Evolutionary conservation across 2,797 vertebrate species (phyloP), one percentile per base, ranked within the genome.

Genomic region (Ctenochaetus hawaiiensis): DNA sequence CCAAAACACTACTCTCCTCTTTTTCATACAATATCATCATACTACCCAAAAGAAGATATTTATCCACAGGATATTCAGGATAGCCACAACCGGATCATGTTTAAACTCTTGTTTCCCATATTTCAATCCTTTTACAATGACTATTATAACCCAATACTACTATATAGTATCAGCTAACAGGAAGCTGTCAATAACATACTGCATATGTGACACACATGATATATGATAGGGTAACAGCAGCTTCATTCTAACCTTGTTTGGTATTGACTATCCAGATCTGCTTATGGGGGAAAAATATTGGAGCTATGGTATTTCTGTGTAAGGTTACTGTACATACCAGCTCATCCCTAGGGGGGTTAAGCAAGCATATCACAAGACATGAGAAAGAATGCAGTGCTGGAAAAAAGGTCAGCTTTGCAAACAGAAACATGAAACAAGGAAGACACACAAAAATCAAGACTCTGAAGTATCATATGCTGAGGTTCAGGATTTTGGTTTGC

Each of bases 191-290:
- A 90, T 92, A 90, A 67, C 14, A 63, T 17, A 67, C 82, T 88
- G 77, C 80, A 82, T 86, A 86, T 84, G 69, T 86, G 85, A 77
- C 83, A 85, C 72, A 78, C 41, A 61, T 85, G 89, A 91, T 83
- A 93, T 85, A 87, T 65, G 87, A 93, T 84, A 82, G 76, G 52
- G 89, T 87, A 92, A 89, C 80, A 77, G 77, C 77, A 92, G 90
- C 87, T 85, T 75, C 67, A 75, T 78, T 59, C 74, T 88, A 86
- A 89, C 78, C 81, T 81, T 64, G 77, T 83, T 87, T 53, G 18
- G 43, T 89, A 92, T 91, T 77, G 88, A 82, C 77, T 88, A 47
- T 87, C 86, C 53, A 84, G 88, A 85, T 88, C 69, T 83, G 74
- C 77, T 86, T 82, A 86, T 86, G 81, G 77, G 75, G 65, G 68